Conservation (phyloP, 92 coral and sea anemone species). For the Desmophyllum pertusum region DNA sequence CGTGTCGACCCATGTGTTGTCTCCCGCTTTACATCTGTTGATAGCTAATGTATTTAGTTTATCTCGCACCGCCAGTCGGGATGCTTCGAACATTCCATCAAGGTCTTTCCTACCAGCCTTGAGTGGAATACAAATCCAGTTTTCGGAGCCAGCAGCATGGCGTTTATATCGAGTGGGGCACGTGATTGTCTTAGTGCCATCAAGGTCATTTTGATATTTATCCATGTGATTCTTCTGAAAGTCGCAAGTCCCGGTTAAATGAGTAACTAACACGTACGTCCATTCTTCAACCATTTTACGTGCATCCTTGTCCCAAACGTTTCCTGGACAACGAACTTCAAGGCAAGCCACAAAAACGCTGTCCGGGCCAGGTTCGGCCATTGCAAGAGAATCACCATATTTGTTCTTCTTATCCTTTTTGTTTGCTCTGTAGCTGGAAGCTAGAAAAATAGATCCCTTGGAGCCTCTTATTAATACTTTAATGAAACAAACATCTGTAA, state of each 20-base stretch:
- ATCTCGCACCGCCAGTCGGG: no score
- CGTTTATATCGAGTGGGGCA: no score
- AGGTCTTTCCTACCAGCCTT: background rate
- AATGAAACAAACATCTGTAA: no score
- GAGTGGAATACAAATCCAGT: constrained; percentile 22
- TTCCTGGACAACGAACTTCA: constrained; percentile 19
- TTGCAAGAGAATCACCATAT: constrained; percentile 5
- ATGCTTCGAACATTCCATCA: background rate
- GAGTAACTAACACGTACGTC: constrained; percentile 29
- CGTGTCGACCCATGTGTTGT: background rate
- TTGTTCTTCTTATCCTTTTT: background rate
- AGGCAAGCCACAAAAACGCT: background rate
- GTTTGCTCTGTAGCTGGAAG: background rate
- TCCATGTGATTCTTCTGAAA: background rate
- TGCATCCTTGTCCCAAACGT: background rate
- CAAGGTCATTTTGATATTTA: background rate
- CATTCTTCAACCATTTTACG: background rate
- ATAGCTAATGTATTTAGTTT: background rate
- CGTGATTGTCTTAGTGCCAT: background rate
- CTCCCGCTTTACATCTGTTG: background rate
- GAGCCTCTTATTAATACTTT: background rate
- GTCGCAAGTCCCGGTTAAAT: constrained; percentile 16
- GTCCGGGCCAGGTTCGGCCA: background rate
- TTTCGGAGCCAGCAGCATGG: constrained; percentile 27
- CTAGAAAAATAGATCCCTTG: background rate